phyloP scores from a whole-genome alignment of 2,113 vertebrate genomes.

The Chascanopsetta lugubris region DNA sequence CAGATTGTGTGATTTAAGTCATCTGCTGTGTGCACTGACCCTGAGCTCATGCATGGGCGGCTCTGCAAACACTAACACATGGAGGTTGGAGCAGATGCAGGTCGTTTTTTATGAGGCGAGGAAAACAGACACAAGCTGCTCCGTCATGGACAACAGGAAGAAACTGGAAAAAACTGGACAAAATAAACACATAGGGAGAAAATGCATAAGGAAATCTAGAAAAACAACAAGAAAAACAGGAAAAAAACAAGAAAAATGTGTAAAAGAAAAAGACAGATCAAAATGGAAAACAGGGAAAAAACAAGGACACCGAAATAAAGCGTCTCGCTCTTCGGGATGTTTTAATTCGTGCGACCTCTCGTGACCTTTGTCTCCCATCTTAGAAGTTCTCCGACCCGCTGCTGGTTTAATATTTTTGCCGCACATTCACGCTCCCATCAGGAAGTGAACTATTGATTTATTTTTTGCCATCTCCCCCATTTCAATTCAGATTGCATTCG shows the following conservation, averaged over 20 bases:
- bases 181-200: too few relatives aligned
- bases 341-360: neutral
- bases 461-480: neutral
- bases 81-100: neutral
- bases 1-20: slow-evolving; percentile 11
- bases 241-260: too few relatives aligned
- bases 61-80: slow-evolving; percentile 13
- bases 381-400: neutral
- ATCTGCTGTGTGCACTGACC: slow-evolving; percentile 10
- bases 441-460: slow-evolving; percentile 38
- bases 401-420: slow-evolving; percentile 28
- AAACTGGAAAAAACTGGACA: too few relatives aligned
- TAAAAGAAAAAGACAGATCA: too few relatives aligned
- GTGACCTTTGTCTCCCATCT: slow-evolving; percentile 2
- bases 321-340: too few relatives aligned
- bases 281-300: too few relatives aligned
- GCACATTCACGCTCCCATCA: neutral
- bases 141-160: too few relatives aligned
- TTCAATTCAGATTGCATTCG: slow-evolving; percentile 4
- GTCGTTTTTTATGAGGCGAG: neutral
- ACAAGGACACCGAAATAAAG: too few relatives aligned
- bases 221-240: too few relatives aligned
- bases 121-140: too few relatives aligned
- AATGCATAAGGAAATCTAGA: too few relatives aligned
- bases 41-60: neutral